Conservation (phyloP, 53 echinoderm and acorn worm genomes). For the Paracentrotus lividus region DNA sequence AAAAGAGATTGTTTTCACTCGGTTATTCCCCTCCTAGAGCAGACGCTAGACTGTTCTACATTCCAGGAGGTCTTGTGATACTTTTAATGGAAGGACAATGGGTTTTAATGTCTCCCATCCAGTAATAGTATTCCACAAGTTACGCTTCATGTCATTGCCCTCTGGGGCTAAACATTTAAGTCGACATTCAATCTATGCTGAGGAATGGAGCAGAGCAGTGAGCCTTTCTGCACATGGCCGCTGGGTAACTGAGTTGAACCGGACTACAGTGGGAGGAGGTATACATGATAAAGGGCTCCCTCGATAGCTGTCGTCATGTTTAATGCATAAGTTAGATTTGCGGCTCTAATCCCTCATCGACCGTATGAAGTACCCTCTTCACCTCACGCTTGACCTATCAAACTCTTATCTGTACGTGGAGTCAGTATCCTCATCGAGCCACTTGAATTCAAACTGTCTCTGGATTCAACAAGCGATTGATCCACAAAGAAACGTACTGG, state of each 20-base stretch:
- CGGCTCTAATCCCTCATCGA: neutral
- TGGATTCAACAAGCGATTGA: neutral
- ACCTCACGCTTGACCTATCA: neutral
- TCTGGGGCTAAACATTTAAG: neutral
- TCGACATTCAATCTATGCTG: neutral
- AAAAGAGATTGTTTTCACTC: neutral
- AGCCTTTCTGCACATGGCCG: neutral
- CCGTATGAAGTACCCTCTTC: neutral
- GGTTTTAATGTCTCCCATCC: neutral
- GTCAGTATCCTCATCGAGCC: neutral
- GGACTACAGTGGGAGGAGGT: neutral
- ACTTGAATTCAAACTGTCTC: neutral
- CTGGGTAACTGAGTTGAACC: neutral
- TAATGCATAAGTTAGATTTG: neutral
- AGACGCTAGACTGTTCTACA: neutral
- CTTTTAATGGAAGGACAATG: neutral
- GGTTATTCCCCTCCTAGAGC: neutral
- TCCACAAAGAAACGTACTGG: neutral
- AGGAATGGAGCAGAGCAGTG: neutral
- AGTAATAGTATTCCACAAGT: slow-evolving; percentile 23
- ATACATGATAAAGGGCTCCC: neutral
- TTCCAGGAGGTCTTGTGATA: neutral
- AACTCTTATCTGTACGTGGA: neutral
- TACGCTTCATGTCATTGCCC: neutral
- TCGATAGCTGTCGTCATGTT: neutral